These are phyloP conservation scores for Halichondria panicea DNA, from an alignment of 37 sponge, comb jelly and placozoan genomes.

Conservation along the genomic window DNA sequence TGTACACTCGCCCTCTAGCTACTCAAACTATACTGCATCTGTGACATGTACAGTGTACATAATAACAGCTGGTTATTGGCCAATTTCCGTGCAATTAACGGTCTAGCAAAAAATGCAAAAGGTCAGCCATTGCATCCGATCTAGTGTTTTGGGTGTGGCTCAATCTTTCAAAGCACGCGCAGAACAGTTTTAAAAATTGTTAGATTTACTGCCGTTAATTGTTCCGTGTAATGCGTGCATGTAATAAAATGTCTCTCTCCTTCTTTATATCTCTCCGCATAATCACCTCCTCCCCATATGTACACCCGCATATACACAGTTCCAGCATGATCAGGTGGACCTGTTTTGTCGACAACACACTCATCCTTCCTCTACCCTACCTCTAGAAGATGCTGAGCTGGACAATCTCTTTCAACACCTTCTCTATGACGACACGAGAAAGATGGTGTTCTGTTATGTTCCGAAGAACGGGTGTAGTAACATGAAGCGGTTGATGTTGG, in stretches of 20 bases:
- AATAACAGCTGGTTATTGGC: too few relatives aligned
- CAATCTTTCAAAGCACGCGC: too few relatives aligned
- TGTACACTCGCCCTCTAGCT: background rate
- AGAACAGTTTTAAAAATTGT: too few relatives aligned
- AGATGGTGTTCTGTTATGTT: conserved; percentile 59
- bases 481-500: conserved; percentile 52
- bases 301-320: conserved; percentile 1
- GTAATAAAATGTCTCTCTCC: background rate
- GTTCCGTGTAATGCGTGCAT: background rate
- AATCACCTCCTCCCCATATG: too few relatives aligned
- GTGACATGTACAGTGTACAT: background rate
- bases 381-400: background rate
- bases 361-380: background rate
- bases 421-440: conserved; percentile 54
- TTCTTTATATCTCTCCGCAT: too few relatives aligned
- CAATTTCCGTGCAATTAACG: too few relatives aligned
- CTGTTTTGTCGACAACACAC: background rate
- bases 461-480: conserved; percentile 69
- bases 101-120: too few relatives aligned
- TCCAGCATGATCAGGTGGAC: conserved; percentile 2
- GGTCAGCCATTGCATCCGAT: too few relatives aligned
- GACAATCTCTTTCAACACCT: conserved; percentile 42
- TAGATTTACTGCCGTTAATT: too few relatives aligned
- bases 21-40: background rate
- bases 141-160: too few relatives aligned